Evolutionary conservation across 2,113 vertebrate species (phyloP), one percentile per base, ranked within the genome.

Genomic region (Strigops habroptila): DNA sequence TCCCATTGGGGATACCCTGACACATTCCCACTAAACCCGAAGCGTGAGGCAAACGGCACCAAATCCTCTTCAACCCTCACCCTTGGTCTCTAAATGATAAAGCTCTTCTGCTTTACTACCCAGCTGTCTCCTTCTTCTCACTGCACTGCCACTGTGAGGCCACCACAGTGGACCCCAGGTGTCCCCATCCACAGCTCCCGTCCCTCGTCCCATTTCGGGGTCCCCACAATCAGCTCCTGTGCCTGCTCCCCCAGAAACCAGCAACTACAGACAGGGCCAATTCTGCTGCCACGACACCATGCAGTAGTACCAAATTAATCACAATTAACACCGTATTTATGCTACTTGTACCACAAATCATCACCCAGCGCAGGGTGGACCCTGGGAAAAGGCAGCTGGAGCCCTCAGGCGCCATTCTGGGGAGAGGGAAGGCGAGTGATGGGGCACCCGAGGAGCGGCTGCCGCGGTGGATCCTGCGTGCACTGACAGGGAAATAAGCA

Each of bases 21-120:
- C 24, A 6, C 21, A 1, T 14, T n/a, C 35, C 31, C 60, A 16
- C 12, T 1, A 7, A 27, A 44, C 9, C 31, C 35, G 14, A 43
- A 44, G 35, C 4, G 9, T 7, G 3, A 11, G 19, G 12, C 10
- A 1, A 15, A 1, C 1, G 2, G 14, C 3, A 11, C 51, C 2
- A 6, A 27, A 31, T 13, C 13, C 17, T 15, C 37, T 7, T 33
- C 55, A 1, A 4, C 3, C 65, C 35, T 33, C 25, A 16, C 35
- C 18, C 31, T 30, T 8, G 7, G 24, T 18, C 17, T 16, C 24
- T 12, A 18, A 35, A 16, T 4, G 18, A 2, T 1, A 48, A 25
- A 7, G 7, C n/a, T 2, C 7, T 2, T 1, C 18, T 15, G 17
- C 11, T 33, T 24, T 28, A 13, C 1, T 19, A 37, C 7, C 1